Conservation (phyloP, 2,113 vertebrate genomes). For the Prolemur simus region DNA sequence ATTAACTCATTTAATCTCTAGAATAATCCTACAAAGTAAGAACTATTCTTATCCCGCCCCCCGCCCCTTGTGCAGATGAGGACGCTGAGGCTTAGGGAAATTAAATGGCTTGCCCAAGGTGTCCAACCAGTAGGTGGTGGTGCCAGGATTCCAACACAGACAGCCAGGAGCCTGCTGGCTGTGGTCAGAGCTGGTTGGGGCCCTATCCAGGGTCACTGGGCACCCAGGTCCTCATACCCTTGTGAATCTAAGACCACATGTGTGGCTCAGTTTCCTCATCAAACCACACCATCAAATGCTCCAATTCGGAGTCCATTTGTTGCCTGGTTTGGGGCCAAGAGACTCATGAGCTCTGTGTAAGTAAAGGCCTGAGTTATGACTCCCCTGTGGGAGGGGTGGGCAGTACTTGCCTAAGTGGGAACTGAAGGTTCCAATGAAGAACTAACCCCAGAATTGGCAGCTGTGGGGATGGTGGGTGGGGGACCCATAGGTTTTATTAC, state of each 20-base stretch:
- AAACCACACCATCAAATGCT: not conserved
- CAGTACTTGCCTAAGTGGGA: not conserved
- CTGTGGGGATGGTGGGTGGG: slow-evolving; percentile 5
- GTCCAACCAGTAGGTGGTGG: not conserved
- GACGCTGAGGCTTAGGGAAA: not conserved
- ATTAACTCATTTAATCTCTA: not conserved
- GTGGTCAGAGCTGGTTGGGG: too few species aligned
- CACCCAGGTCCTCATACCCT: too few species aligned
- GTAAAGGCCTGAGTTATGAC: not conserved
- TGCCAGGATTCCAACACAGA: not conserved
- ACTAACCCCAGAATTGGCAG: slow-evolving; percentile 57
- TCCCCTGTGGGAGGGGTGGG: not conserved
- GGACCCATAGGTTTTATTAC: slow-evolving; percentile 60
- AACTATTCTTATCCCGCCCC: not conserved
- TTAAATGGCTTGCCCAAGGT: not conserved
- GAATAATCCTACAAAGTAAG: not conserved
- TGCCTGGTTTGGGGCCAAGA: not conserved
- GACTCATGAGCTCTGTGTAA: not conserved
- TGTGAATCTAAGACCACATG: not conserved
- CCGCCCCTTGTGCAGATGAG: not conserved
- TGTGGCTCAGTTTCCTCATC: slow-evolving; percentile 25
- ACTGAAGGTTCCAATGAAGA: slow-evolving; percentile 48
- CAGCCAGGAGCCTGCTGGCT: not conserved
- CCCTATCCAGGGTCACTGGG: too few species aligned
- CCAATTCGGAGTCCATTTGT: not conserved